Evolutionary conservation across 2,113 vertebrate genomes (phyloP), one percentile per base, ranked within the genome.

Genomic region (Oncorhynchus tshawytscha): DNA sequence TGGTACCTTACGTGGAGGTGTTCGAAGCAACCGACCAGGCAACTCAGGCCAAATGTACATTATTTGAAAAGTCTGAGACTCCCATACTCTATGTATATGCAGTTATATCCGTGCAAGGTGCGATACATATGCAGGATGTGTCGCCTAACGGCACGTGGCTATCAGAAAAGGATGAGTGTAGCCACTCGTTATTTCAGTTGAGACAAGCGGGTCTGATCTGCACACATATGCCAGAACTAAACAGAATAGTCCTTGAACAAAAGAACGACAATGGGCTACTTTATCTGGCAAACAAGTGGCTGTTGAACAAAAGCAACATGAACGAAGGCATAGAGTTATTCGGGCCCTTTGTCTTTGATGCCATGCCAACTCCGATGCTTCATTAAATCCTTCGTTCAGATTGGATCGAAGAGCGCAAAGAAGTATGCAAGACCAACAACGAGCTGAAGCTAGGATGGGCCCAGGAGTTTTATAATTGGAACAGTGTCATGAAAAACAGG

Each of bases 101-200:
- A 2, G 13, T 60, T 18, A 60, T 60, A 60, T 16, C 4, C 6
- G 0, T 7, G 2, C 57, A 60, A 60, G 57, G 57, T 1, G 57
- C 57, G 15, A 60, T 60, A 60, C 57, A 60, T 7, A n/a, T 1
- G 57, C 57, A n/a, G 57, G 57, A 60, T 2, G 57, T n/a, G 4
- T n/a, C 57, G 9, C 57, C 57, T 1, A 60, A 60, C 4, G 57
- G 57, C 57, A 60, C 57, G 1, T 60, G 57, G 57, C 4, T 60
- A 60, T 60, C 57, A 0, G 54, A 0, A 20, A 20, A 16, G 54
- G 13, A 13, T 0, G 0, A 0, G 2, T 59, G 54, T 59, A 20
- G 0, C 1, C 13, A 59, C 1, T 59, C 16, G 0, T 0, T 59
- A 13, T 0, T 20, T 16, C 0, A 18, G 16, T 18, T 60, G 57